Evolutionary conservation across 2,888 invertebrate species (phyloP).

Genomic region (Acronicta psi): DNA sequence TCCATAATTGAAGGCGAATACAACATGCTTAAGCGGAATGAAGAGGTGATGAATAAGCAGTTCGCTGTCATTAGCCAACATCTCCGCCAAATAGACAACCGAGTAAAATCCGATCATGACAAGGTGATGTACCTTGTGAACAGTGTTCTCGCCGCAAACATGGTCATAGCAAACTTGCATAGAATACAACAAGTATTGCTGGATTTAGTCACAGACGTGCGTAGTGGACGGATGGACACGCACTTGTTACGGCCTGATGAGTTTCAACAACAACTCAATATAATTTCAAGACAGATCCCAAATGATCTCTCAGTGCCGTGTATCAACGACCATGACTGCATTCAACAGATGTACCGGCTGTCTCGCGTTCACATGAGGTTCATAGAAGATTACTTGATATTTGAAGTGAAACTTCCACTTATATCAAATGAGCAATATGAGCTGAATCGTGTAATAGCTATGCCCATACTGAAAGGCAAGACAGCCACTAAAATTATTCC

Average conservation of each 20-base stretch:
- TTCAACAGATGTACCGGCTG: conserved; percentile 4
- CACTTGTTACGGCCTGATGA: conserved; percentile 6
- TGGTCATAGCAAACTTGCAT: conserved; percentile 1
- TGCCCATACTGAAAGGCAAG: neutral
- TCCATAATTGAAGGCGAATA: conserved; percentile 2
- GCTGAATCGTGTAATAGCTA: neutral
- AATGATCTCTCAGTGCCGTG: conserved; percentile 2
- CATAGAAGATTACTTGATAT: neutral
- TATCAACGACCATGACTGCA: neutral
- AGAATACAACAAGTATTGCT: conserved; percentile 11
- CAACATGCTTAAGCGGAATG: conserved; percentile 2
- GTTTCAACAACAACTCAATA: conserved; percentile 3
- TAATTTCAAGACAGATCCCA: conserved; percentile 1
- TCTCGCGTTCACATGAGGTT: neutral
- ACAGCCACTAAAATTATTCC: neutral
- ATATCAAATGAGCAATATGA: conserved; percentile 4
- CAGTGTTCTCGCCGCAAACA: conserved; percentile 5
- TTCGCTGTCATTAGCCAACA: conserved; percentile 5
- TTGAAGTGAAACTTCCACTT: conserved; percentile 1
- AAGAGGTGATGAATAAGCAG: conserved; percentile 5
- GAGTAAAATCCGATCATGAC: neutral
- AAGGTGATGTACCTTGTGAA: no score
- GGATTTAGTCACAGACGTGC: conserved; percentile 3
- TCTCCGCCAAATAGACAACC: neutral
- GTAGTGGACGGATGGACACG: neutral